Evolutionary conservation across 2,113 vertebrate genomes (phyloP), one percentile per base, ranked within the genome.

Genomic region (Datnioides undecimradiatus): DNA sequence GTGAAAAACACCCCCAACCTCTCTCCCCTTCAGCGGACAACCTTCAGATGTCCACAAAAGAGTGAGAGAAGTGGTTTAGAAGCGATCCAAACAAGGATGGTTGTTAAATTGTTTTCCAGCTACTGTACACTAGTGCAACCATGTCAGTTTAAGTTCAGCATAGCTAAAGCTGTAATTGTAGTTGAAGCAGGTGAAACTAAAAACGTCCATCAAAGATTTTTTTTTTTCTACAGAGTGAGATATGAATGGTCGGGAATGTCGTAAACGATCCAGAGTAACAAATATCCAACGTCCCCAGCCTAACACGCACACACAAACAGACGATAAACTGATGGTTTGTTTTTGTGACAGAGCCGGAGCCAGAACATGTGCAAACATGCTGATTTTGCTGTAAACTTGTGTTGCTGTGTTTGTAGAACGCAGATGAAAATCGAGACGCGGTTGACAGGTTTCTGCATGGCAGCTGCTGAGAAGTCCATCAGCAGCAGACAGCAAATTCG

Each of bases 331-430:
- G 76, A 89, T 85, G 71, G 85, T 90, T 89, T 91, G 87, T 78
- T 84, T 88, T 86, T 71, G 78, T 52, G 71, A 79, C 75, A 38
- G 84, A 83, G 74, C 41, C 62, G n/a, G 51, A 58, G 62, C 85
- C 86, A 89, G 87, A 87, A 90, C 85, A 90, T 82, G 89, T 85
- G 83, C 86, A 91, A 91, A 90, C 89, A 93, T 71, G 89, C 86
- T 87, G 85, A 88, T 91, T 85, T 89, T 80, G 82, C 78, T 89
- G 80, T 90, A 86, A 86, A 91, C 90, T 83, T 73, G 78, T 76
- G 76, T 89, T 66, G 80, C 86, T 16, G 72, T 92, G 91, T 92
- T 90, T 88, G 88, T 68, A 73, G 75, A 89, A 58, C 8, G 40
- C 87, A 78, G 87, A 90, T 84, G 82, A 91, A 88, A 93, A 88